Evolutionary conservation across 2,888 invertebrate species (phyloP).

Genomic region (Sinodicranocentrus sp.): DNA sequence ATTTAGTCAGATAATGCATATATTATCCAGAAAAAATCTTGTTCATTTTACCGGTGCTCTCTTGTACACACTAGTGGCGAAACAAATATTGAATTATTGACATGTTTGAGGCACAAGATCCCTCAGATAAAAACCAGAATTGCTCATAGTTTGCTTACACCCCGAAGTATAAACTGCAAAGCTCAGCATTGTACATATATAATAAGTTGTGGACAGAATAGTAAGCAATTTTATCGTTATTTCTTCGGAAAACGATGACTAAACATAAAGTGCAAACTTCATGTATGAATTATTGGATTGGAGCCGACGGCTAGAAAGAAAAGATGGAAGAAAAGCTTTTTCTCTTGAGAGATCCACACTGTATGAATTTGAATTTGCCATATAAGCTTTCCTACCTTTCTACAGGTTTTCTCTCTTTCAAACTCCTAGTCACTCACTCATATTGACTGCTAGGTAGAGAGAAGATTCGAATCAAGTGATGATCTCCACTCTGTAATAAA

Average conservation of each 20-base stretch:
- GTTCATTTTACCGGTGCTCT: too few relatives aligned
- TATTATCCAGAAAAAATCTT: too few relatives aligned
- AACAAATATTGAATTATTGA: slow-evolving; percentile 62
- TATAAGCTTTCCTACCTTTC: slow-evolving; percentile 9
- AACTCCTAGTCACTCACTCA: not conserved
- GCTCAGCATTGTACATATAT: slow-evolving; percentile 17
- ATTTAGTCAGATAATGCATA: too few relatives aligned
- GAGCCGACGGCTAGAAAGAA: slow-evolving; percentile 51
- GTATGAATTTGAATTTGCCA: not conserved
- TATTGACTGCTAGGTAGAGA: not conserved
- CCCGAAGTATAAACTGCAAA: not conserved
- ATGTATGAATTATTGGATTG: slow-evolving; percentile 58
- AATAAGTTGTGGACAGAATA: slow-evolving; percentile 59
- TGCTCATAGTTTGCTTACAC: not conserved
- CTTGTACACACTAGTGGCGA: slow-evolving; percentile 1
- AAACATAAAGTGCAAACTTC: slow-evolving; percentile 62
- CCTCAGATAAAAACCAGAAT: slow-evolving; percentile 24
- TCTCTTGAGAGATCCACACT: not conserved
- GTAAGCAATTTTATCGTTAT: slow-evolving; percentile 42
- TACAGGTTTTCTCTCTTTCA: not conserved
- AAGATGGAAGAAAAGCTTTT: slow-evolving; percentile 13
- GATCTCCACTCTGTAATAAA: not conserved
- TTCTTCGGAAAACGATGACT: slow-evolving; percentile 52
- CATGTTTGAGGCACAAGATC: slow-evolving; percentile 53
- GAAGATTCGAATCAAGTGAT: not conserved